Evolutionary conservation across 2,113 vertebrate genomes (phyloP).

Genomic region (Limnothrissa miodon): DNA sequence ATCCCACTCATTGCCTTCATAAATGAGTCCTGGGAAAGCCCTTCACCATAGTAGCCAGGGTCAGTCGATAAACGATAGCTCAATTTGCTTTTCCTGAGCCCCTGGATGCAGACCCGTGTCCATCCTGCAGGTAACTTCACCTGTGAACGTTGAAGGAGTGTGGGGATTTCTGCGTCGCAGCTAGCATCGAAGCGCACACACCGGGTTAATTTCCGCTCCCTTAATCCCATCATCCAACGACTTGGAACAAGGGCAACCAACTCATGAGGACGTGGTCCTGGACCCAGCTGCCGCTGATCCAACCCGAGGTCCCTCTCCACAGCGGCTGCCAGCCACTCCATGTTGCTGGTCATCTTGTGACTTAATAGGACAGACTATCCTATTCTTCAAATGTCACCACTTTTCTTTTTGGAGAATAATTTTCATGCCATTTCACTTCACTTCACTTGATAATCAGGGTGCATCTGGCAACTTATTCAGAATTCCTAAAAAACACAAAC

Average conservation of each 20-base stretch:
- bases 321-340: slow-evolving; percentile 77
- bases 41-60: slow-evolving; percentile 57
- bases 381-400: slow-evolving; percentile 8
- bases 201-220: slow-evolving; percentile 71
- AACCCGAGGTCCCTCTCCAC: slow-evolving; percentile 87
- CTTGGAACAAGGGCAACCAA: slow-evolving; percentile 79
- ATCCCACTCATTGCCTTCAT: slow-evolving; percentile 83
- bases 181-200: slow-evolving; percentile 82
- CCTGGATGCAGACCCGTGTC: slow-evolving; percentile 89
- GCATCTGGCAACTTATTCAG: neutral
- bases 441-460: neutral
- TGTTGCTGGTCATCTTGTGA: slow-evolving; percentile 51
- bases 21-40: slow-evolving; percentile 69
- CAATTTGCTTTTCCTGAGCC: slow-evolving; percentile 80
- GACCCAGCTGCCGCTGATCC: slow-evolving; percentile 78
- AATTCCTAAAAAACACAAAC: neutral
- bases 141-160: slow-evolving; percentile 85
- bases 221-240: slow-evolving; percentile 84
- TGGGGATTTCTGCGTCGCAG: slow-evolving; percentile 79
- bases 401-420: slow-evolving; percentile 33
- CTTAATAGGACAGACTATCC: slow-evolving; percentile 29
- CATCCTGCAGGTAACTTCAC: slow-evolving; percentile 86
- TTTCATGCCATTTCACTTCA: slow-evolving; percentile 34
- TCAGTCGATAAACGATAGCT: slow-evolving; percentile 70
- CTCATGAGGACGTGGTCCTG: slow-evolving; percentile 72